A percentile compares a stretch with the other conserved stretches of the same genome.
phyloP scores from a whole-genome alignment of 2,888 invertebrate genomes.

The Electrophaes corylata region DNA sequence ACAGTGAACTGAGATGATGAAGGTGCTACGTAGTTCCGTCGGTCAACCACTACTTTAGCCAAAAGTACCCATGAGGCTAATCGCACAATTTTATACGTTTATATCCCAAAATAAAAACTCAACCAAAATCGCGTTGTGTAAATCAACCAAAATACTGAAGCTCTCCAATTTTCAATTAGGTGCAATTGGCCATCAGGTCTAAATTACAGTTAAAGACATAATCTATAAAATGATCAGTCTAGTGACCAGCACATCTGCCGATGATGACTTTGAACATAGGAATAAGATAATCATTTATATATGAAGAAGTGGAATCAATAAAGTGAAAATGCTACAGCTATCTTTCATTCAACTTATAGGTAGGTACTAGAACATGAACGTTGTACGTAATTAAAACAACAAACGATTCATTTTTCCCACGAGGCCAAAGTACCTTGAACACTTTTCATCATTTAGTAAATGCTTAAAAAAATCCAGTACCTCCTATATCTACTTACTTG shows the following conservation, averaged over 20 bases:
- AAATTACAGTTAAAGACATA: background rate
- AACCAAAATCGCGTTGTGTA: no score
- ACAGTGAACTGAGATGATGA: no score
- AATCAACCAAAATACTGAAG: background rate
- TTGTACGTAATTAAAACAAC: constrained; percentile 9
- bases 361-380: background rate
- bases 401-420: constrained; percentile 23
- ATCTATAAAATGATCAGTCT: background rate
- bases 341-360: background rate
- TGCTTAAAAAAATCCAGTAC: constrained; percentile 33
- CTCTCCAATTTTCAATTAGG: no score
- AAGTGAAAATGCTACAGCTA: constrained; percentile 9
- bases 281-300: no score
- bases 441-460: constrained; percentile 33
- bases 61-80: no score
- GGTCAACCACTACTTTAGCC: no score
- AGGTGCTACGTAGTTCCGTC: no score
- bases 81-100: no score
- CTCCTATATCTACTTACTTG: constrained; percentile 31
- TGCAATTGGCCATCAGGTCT: no score
- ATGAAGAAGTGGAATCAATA: background rate
- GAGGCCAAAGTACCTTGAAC: constrained; percentile 24
- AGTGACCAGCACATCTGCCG: no score
- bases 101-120: no score
- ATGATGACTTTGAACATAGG: no score